Evolutionary conservation across 2,888 invertebrate species (phyloP).

Genomic region (Caenorhabditis sulstoni): DNA sequence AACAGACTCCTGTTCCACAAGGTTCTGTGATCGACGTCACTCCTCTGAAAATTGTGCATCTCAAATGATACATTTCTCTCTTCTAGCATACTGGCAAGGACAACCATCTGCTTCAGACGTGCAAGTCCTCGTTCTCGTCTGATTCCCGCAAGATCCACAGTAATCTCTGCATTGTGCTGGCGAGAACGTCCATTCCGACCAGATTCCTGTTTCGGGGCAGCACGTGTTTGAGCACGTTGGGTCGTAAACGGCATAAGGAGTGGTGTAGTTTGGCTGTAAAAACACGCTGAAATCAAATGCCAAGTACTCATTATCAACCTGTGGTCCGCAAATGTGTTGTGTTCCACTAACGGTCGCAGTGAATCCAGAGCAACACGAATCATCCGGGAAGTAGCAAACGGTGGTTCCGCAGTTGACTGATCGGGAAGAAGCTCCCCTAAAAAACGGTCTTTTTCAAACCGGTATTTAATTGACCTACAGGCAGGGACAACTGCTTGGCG

Average conservation of each 20-base stretch:
- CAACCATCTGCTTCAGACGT: slow-evolving; percentile 59
- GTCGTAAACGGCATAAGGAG: slow-evolving; percentile 16
- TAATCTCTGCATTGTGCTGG: slow-evolving; percentile 62
- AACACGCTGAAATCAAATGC: no score
- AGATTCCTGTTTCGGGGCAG: slow-evolving; percentile 42
- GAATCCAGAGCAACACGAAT: slow-evolving; percentile 56
- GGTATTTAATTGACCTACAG: slow-evolving; percentile 14
- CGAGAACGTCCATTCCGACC: slow-evolving; percentile 57
- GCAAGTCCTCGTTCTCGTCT: slow-evolving; percentile 61
- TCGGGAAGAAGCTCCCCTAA: slow-evolving; percentile 33
- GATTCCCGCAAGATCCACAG: slow-evolving; percentile 66
- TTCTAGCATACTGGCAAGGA: slow-evolving; percentile 52
- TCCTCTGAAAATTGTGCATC: neutral
- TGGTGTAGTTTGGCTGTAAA: slow-evolving; percentile 31
- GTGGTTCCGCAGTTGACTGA: slow-evolving; percentile 50
- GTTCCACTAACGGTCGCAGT: slow-evolving; percentile 38
- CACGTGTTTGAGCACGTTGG: slow-evolving; percentile 15
- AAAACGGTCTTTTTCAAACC: no score
- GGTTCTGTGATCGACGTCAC: neutral
- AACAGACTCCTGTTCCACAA: slow-evolving; percentile 53
- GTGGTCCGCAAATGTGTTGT: slow-evolving; percentile 50
- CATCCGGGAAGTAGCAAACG: slow-evolving; percentile 55
- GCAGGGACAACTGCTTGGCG: slow-evolving; percentile 36
- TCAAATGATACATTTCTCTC: neutral
- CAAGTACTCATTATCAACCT: neutral